phyloP scores from a whole-genome alignment of 92 coral and sea anemone genomes.

The Isaurus tuberculatus region DNA sequence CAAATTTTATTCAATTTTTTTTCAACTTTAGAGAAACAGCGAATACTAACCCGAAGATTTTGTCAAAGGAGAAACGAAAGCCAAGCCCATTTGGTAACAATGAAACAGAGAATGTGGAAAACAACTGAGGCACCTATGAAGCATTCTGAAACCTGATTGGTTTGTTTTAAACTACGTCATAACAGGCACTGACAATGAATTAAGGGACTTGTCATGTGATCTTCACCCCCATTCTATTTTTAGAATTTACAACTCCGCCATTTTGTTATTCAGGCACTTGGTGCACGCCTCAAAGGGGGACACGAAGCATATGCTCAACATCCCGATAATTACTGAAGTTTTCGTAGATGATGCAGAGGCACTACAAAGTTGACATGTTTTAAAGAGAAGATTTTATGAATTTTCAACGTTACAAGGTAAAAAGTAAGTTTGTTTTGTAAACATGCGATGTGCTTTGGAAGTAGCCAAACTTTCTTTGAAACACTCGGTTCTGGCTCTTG shows the following conservation, averaged over 20 bases:
- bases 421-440: not conserved
- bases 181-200: not conserved
- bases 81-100: not conserved
- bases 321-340: not conserved
- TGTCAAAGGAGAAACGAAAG: not conserved
- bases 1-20: too few relatives aligned
- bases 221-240: conserved; percentile 63
- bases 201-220: conserved; percentile 50
- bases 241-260: conserved; percentile 47
- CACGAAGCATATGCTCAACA: conserved; percentile 22
- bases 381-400: conserved; percentile 17
- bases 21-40: too few relatives aligned
- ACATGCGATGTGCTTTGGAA: not conserved
- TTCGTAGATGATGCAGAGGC: conserved; percentile 37
- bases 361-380: conserved; percentile 23
- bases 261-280: conserved; percentile 6
- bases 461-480: not conserved
- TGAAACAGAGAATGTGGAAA: conserved; percentile 15
- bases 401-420: conserved; percentile 24
- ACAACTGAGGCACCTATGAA: not conserved
- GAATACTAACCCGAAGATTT: too few relatives aligned
- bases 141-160: conserved; percentile 36
- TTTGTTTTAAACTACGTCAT: not conserved
- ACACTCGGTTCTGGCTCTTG: not conserved
- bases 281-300: conserved; percentile 6